Base-by-base conservation (phyloP, 2,888 invertebrate genomes). In the Petrolisthes cinctipes region DNA sequence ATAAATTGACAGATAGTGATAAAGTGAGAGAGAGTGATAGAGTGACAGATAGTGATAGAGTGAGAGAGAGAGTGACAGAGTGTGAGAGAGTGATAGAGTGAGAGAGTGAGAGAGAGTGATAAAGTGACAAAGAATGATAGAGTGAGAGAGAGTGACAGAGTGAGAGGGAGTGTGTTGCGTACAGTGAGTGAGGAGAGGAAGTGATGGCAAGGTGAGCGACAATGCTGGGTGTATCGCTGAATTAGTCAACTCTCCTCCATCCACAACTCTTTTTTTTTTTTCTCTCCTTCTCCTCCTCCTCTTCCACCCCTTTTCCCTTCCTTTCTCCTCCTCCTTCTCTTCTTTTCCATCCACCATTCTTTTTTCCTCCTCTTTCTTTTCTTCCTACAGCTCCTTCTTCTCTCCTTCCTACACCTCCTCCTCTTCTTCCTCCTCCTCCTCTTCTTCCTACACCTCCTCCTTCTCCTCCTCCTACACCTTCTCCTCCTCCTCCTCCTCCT, bases 341-440 rank as follows among this genome's bases (percentile, higher is more conserved):
- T 61, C 61, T 61, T 2, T 61, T 61, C 17, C 61, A 2, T 61
- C 61, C 61, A 61, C 20, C 1, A 17, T n/a, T 75, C 75, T 75
- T n/a, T 57, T 51, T 82, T 57, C 37, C 82, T 82, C 82, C 66
- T 61, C 51, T 20, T 82, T 61, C 66, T 23, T 23, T 54, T 82
- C 82, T 23, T n/a, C n/a, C n/a, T n/a, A n/a, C n/a, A n/a, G n/a
- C n/a, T n/a, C n/a, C n/a, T n/a, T n/a, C n/a, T n/a, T n/a, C n/a
- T n/a, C n/a, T n/a, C n/a, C n/a, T n/a, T n/a, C n/a, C n/a, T n/a
- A n/a, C n/a, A n/a, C n/a, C n/a, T n/a, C n/a, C n/a, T n/a, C n/a
- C n/a, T n/a, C n/a, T n/a, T n/a, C n/a, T n/a, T n/a, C n/a, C n/a
- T n/a, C n/a, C n/a, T n/a, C n/a, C n/a, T n/a, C n/a, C n/a, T n/a